Percentiles rank a stretch among this genome's conserved stretches.
Evolutionary conservation across 1,140 invertebrate species (phyloP).

Genomic region (Oedothorax gibbosus): DNA sequence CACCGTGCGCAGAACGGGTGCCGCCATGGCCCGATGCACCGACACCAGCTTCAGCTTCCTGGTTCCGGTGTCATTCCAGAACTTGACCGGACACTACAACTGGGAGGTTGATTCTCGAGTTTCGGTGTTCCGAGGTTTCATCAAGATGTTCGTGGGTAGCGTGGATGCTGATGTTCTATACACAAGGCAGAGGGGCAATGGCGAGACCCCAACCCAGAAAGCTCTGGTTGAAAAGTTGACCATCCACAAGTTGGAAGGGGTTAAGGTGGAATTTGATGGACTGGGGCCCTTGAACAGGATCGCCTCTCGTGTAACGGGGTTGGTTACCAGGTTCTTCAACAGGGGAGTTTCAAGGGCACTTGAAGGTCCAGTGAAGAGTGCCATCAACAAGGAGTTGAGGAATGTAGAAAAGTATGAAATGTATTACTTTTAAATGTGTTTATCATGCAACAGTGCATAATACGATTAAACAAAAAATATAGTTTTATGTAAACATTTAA

Average conservation of each 20-base stretch:
- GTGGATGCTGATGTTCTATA: conserved; percentile 29
- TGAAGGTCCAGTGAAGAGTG: conserved; percentile 36
- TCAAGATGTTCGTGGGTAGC: conserved; percentile 9
- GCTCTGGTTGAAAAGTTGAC: conserved; percentile 26
- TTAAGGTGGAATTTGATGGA: conserved; percentile 30
- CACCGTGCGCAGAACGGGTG: conserved; percentile 1
- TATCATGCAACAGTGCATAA: background rate
- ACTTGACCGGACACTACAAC: conserved; percentile 27
- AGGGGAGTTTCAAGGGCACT: conserved; percentile 8
- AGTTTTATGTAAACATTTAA: too few relatives aligned
- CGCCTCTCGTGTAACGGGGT: conserved; percentile 14
- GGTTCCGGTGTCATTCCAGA: conserved; percentile 25
- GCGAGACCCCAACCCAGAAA: background rate
- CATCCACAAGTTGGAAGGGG: conserved; percentile 32
- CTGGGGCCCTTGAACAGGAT: conserved; percentile 19
- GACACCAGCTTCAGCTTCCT: conserved; percentile 35
- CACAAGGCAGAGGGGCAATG: background rate
- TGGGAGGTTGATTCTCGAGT: conserved; percentile 22
- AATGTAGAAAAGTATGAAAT: conserved; percentile 46
- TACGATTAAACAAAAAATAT: too few relatives aligned
- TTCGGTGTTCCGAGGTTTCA: conserved; percentile 29
- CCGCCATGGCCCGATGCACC: conserved; percentile 33
- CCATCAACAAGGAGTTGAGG: conserved; percentile 37
- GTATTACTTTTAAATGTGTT: conserved; percentile 18
- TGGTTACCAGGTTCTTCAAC: conserved; percentile 22